These are phyloP conservation scores for Chlamydotis undulata DNA, from an alignment of 2,113 vertebrate genomes.

Conservation along the genomic window DNA sequence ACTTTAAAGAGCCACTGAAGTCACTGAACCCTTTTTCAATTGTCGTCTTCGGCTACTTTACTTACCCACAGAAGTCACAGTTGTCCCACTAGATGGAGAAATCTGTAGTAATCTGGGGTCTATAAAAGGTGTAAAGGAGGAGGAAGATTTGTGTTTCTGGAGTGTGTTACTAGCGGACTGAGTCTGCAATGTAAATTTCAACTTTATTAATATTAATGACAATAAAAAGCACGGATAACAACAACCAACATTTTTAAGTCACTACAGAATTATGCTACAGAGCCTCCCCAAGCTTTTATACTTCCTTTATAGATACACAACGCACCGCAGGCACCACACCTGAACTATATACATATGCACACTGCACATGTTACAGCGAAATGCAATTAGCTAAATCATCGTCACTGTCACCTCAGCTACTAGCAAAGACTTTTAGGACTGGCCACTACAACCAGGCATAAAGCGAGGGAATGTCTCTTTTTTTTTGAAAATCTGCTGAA, in stretches of 20 bases:
- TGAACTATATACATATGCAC: neutral
- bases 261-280: slow-evolving; percentile 5
- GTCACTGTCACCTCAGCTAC: neutral
- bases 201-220: slow-evolving; percentile 77
- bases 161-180: slow-evolving; percentile 98
- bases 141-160: slow-evolving; percentile 99
- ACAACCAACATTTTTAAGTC: slow-evolving; percentile 58
- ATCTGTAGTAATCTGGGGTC: slow-evolving; percentile 98
- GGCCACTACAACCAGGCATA: neutral
- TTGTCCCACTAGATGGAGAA: slow-evolving; percentile 95
- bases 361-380: neutral
- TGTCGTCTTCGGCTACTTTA: slow-evolving; percentile 34
- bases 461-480: neutral
- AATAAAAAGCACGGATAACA: slow-evolving; percentile 62
- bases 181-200: slow-evolving; percentile 88
- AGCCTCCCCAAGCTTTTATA: neutral
- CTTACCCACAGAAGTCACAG: slow-evolving; percentile 95
- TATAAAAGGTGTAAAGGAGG: slow-evolving; percentile 99
- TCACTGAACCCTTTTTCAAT: slow-evolving; percentile 13
- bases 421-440: neutral
- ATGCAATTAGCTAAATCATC: neutral
- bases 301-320: neutral
- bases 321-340: neutral
- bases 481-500: neutral
- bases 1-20: slow-evolving; percentile 4